phyloP scores from a whole-genome alignment of 2,888 invertebrate genomes.

The Lepidonotus clava region DNA sequence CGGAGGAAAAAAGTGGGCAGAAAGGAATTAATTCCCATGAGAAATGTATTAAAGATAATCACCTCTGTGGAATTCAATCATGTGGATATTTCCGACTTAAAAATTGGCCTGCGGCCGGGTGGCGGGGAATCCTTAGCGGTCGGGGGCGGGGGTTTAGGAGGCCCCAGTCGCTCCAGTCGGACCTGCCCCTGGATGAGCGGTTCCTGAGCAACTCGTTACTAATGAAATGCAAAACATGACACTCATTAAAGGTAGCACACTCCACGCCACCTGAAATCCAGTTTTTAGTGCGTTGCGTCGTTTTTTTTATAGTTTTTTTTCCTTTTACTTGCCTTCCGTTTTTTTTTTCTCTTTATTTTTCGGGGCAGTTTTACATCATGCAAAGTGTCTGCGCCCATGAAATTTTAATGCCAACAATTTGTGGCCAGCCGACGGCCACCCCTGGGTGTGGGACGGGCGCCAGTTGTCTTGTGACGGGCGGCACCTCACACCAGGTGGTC shows the following conservation, averaged over 20 bases:
- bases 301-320: too few relatives aligned
- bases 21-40: slow-evolving; percentile 25
- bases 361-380: not conserved
- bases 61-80: slow-evolving; percentile 11
- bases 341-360: not conserved
- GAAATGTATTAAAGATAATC: slow-evolving; percentile 25
- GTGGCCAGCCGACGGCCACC: not conserved
- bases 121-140: not conserved
- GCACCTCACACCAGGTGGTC: too few relatives aligned
- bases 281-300: too few relatives aligned
- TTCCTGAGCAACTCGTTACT: not conserved
- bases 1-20: not conserved
- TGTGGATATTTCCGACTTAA: not conserved
- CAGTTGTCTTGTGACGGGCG: not conserved
- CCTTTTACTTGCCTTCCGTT: too few relatives aligned
- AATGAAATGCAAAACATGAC: not conserved
- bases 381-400: not conserved
- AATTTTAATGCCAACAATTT: not conserved
- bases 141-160: not conserved
- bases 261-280: not conserved
- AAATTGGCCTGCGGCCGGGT: not conserved
- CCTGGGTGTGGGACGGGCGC: not conserved
- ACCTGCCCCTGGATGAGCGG: not conserved
- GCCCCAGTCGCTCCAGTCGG: not conserved
- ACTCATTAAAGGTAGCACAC: not conserved